These are phyloP conservation scores for Myxocyprinus asiaticus DNA, from an alignment of 2,113 vertebrate species.

Conservation along the genomic window DNA sequence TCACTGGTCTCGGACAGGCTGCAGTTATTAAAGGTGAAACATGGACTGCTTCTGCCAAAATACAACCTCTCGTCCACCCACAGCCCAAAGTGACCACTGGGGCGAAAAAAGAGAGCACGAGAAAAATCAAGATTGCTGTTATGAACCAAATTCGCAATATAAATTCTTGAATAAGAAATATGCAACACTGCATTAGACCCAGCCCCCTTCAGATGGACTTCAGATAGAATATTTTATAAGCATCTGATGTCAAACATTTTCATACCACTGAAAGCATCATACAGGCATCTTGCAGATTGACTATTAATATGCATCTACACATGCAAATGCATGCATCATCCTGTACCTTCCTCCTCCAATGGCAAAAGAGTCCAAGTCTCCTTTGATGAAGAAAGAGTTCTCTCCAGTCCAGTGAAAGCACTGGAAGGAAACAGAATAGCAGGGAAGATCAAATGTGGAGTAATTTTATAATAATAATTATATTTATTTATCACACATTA, in stretches of 20 bases:
- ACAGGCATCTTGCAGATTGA: background rate
- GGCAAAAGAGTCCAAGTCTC: slow-evolving; percentile 78
- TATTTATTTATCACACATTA: no score
- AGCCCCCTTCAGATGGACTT: no score
- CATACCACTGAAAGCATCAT: no score
- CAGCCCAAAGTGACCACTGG: slow-evolving; percentile 80
- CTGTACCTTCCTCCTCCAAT: slow-evolving; percentile 79
- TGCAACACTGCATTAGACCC: no score
- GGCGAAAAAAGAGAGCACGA: background rate
- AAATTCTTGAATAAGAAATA: background rate
- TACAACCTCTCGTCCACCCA: slow-evolving; percentile 81
- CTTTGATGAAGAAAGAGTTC: slow-evolving; percentile 82
- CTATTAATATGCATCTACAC: background rate
- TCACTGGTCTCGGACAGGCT: slow-evolving; percentile 75
- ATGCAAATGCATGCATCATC: background rate
- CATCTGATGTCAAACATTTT: no score
- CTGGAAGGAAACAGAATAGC: slow-evolving; percentile 54
- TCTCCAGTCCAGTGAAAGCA: slow-evolving; percentile 80
- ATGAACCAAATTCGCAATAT: background rate
- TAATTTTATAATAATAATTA: no score
- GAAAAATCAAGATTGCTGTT: background rate
- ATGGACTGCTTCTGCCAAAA: slow-evolving; percentile 76
- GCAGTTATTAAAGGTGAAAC: slow-evolving; percentile 80
- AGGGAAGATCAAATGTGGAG: background rate
- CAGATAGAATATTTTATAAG: no score